phyloP scores from a whole-genome alignment of 2,888 invertebrate genomes.

The Ormyrus pomaceus region DNA sequence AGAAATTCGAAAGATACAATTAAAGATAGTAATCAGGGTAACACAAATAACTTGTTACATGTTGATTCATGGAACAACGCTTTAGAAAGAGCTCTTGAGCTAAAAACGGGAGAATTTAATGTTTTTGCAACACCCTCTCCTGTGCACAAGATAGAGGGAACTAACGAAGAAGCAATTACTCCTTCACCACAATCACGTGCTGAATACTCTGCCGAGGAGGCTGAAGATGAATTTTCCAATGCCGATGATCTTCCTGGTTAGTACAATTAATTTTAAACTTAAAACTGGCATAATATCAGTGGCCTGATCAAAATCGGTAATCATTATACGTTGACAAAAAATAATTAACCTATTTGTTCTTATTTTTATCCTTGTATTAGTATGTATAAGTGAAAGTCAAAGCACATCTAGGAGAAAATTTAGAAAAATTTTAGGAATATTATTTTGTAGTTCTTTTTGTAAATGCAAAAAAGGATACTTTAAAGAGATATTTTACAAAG shows the following conservation, averaged over 20 bases:
- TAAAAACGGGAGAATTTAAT: constrained; percentile 64
- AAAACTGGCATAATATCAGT: neutral
- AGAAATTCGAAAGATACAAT: constrained; percentile 4
- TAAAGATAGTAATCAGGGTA: constrained; percentile 13
- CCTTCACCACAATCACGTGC: constrained; percentile 64
- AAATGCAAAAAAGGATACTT: no score
- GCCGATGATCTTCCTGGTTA: constrained; percentile 62
- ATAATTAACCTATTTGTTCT: no score
- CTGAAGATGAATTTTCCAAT: constrained; percentile 65
- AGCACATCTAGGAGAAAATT: no score
- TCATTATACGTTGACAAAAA: no score
- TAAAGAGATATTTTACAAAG: no score
- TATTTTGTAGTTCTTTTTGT: no score
- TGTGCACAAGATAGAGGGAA: constrained; percentile 56
- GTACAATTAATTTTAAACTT: constrained; percentile 38
- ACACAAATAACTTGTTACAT: constrained; percentile 60
- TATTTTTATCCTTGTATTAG: no score
- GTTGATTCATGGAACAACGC: constrained; percentile 69
- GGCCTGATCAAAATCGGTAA: no score
- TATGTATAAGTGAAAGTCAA: no score
- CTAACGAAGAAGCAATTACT: constrained; percentile 61
- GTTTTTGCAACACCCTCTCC: constrained; percentile 59
- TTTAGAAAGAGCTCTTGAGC: constrained; percentile 66
- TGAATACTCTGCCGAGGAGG: constrained; percentile 65
- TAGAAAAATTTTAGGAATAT: no score